Percentiles rank a stretch among this genome's conserved stretches.
Conservation (phyloP, 2,113 vertebrate genomes). For the Alces alces region DNA sequence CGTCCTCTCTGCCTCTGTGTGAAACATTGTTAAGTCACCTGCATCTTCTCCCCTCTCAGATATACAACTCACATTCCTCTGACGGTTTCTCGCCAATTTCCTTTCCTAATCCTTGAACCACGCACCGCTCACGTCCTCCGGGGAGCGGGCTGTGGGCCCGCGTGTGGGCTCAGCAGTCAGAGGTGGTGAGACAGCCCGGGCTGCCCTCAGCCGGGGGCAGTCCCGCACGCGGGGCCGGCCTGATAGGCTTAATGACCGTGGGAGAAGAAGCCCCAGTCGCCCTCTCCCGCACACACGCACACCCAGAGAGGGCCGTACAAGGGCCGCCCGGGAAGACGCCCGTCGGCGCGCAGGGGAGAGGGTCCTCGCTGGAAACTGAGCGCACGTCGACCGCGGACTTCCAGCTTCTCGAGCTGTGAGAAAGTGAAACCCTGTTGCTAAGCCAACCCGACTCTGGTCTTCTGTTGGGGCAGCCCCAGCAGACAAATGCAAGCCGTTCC, state of each 20-base stretch:
- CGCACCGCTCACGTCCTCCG: not conserved
- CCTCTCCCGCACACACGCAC: no score
- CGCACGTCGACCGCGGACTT: not conserved
- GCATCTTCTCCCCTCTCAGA: not conserved
- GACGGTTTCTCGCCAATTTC: not conserved
- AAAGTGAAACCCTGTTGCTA: not conserved
- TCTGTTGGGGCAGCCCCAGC: not conserved
- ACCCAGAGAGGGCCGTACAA: not conserved
- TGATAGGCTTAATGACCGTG: not conserved
- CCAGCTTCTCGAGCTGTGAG: not conserved
- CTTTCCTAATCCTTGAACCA: not conserved
- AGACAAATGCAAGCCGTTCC: not conserved
- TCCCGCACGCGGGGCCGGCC: not conserved
- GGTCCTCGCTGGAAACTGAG: not conserved
- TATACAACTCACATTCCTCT: not conserved
- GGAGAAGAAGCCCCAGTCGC: not conserved
- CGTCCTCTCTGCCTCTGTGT: not conserved
- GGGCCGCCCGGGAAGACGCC: not conserved
- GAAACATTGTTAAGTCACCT: not conserved
- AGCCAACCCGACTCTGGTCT: accelerated
- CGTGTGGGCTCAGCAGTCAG: not conserved
- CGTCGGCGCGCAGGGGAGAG: not conserved
- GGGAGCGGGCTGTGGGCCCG: not conserved
- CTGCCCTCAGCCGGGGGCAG: not conserved
- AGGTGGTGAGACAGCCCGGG: not conserved